Percentiles rank a stretch among this genome's conserved stretches.
Conservation (phyloP, 2,113 vertebrate genomes). For the Hydrochoerus hydrochaeris region DNA sequence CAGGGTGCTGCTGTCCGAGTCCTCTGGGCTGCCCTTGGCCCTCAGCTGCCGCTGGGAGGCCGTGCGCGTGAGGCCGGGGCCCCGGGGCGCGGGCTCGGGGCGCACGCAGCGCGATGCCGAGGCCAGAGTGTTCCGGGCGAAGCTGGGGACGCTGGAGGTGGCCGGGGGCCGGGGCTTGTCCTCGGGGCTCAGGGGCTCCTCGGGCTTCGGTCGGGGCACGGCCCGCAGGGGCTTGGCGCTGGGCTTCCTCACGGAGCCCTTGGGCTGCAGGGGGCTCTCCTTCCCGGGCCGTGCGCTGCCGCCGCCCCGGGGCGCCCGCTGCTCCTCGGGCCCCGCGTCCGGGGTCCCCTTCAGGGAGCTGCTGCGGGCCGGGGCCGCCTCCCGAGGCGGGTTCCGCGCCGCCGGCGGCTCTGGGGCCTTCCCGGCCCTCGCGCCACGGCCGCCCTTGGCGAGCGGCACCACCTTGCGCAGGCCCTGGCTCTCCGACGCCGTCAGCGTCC, state of each 20-base stretch:
- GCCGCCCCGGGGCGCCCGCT: conserved; percentile 83
- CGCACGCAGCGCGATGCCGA: conserved; percentile 91
- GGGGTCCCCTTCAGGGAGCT: conserved; percentile 87
- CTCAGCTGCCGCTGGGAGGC: conserved; percentile 86
- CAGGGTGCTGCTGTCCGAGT: conserved; percentile 82
- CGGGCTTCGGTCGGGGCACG: conserved; percentile 88
- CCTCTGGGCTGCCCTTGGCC: conserved; percentile 78
- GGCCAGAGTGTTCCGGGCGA: conserved; percentile 95
- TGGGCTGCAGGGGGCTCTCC: conserved; percentile 83
- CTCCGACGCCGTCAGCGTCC: conserved; percentile 90
- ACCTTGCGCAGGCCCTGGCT: conserved; percentile 94
- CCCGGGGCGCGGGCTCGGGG: conserved; percentile 85
- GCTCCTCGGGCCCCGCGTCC: conserved; percentile 90
- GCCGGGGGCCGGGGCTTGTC: conserved; percentile 87
- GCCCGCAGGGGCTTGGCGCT: conserved; percentile 92
- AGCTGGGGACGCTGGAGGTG: conserved; percentile 87
- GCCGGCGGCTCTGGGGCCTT: conserved; percentile 83
- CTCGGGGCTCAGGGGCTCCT: conserved; percentile 88
- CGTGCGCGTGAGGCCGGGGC: conserved; percentile 85
- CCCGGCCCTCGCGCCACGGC: conserved; percentile 78
- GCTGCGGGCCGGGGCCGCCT: conserved; percentile 84
- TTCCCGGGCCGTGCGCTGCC: conserved; percentile 84
- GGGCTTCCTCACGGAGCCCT: conserved; percentile 89
- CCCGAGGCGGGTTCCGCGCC: conserved; percentile 71
- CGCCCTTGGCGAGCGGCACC: conserved; percentile 92